phyloP scores from a whole-genome alignment of 2,113 vertebrate species.

The Carassius auratus region DNA sequence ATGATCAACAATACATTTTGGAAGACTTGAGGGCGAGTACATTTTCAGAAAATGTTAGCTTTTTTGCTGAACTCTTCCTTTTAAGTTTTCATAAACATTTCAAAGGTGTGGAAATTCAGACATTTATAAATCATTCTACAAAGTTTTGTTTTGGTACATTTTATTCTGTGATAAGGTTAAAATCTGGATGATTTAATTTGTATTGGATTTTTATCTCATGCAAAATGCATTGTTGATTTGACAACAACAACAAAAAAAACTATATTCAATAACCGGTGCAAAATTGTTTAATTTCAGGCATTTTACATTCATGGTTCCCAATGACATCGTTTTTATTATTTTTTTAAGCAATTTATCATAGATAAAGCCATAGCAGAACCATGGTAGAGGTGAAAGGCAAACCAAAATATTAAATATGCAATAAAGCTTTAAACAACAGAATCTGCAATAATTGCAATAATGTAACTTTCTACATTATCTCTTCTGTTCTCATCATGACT shows the following conservation, averaged over 20 bases:
- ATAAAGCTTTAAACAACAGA: constrained; percentile 6
- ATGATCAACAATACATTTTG: too few species aligned
- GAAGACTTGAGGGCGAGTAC: too few species aligned
- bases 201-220: too few species aligned
- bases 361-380: constrained; percentile 25
- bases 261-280: not conserved
- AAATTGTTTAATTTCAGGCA: constrained; percentile 49
- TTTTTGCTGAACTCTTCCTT: too few species aligned
- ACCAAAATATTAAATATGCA: constrained; percentile 10
- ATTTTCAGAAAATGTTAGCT: too few species aligned
- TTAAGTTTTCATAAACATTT: too few species aligned
- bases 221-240: too few species aligned
- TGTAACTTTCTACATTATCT: not conserved
- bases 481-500: not conserved
- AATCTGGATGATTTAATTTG: not conserved
- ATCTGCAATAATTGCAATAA: not conserved
- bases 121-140: not conserved
- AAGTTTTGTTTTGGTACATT: not conserved
- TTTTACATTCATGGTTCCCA: constrained; percentile 38
- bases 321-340: not conserved
- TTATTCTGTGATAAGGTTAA: not conserved
- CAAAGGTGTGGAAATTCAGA: not conserved
- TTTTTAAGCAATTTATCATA: constrained; percentile 25
- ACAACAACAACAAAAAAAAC: not conserved
- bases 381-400: constrained; percentile 14